Base-by-base conservation (phyloP, 2,888 invertebrate genomes). In the Phoenoteleia sp. region DNA sequence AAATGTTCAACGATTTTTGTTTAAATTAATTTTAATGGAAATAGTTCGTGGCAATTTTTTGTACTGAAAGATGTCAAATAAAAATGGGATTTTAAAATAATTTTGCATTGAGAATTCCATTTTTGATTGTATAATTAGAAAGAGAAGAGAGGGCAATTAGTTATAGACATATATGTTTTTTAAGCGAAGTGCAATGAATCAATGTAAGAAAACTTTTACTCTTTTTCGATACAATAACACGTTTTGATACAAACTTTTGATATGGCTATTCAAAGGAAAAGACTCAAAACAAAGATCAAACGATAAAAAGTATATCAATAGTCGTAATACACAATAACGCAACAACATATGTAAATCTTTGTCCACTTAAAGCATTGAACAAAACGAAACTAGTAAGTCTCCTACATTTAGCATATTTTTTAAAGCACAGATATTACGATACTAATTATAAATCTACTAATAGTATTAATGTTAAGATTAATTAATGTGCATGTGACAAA, bases 371-470 rank as follows among this genome's bases (percentile, higher is more conserved):
- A 74, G 23, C 76, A 71, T 66, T 82, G 77, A 71, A 69, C 54
- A 82, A 82, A 76, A 75, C 49, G 45, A 77, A 66, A 66, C 64
- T 76, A 56, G 66, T 72, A 72, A 82, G 77, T 69, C 71, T 72
- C 64, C 67, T 88, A 86, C 81, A 81, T 88, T 88, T 91, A 87
- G 88, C 88, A 89, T 90, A 89, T 89, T 90, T 89, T 90, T 87
- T 87, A 88, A 87, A 77, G 84, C 86, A 87, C 79, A 77, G 79
- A 62, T 80, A 76, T 67, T 62, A 58, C 62, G 81, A 82, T 85
- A 81, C 67, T 81, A 86, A 79, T 86, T 60, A 72, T 81, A 42
- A 75, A 71, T 75, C 72, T 83, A 83, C 83, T 83, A 83, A 77
- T 83, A 74, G 67, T 83, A 83, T 79, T 83, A 74, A 72, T 58